These are phyloP conservation scores for Leptura quadrifasciata DNA, from an alignment of 2,888 invertebrate genomes.

Conservation along the genomic window DNA sequence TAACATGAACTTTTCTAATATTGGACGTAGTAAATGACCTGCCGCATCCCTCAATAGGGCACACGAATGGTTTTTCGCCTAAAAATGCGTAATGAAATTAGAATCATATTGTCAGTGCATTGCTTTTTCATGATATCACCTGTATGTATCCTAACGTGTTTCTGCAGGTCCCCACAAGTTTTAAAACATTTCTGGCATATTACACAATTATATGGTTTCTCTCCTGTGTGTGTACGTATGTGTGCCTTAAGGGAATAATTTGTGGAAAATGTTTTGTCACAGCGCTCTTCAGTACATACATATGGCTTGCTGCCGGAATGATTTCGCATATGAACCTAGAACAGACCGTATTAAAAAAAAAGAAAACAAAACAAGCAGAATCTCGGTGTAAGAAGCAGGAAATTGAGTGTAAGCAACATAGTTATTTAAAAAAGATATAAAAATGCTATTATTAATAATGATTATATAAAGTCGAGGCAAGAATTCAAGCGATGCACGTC, in stretches of 20 bases:
- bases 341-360: conserved; percentile 18
- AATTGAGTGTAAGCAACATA: background rate
- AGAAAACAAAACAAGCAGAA: no score
- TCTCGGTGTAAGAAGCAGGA: no score
- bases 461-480: no score
- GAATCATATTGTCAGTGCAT: background rate
- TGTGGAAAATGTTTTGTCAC: conserved; percentile 75
- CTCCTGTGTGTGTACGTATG: conserved; percentile 76
- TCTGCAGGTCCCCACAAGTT: conserved; percentile 71
- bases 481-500: no score
- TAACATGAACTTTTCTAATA: conserved; percentile 80
- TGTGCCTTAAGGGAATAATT: conserved; percentile 75
- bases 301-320: conserved; percentile 76
- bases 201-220: conserved; percentile 70
- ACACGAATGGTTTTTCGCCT: conserved; percentile 76
- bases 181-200: conserved; percentile 70
- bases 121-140: conserved; percentile 61
- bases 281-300: conserved; percentile 73
- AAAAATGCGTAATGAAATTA: conserved; percentile 37
- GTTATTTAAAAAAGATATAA: no score
- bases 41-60: conserved; percentile 78
- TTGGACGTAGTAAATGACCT: conserved; percentile 82
- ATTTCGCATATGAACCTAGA: conserved; percentile 75
- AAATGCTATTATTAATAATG: no score
- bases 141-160: conserved; percentile 72